A percentile compares a stretch with the other conserved stretches of the same genome.
These are phyloP conservation scores for Saccostrea cuccullata DNA, from an alignment of 1,140 invertebrate genomes.

Conservation along the genomic window DNA sequence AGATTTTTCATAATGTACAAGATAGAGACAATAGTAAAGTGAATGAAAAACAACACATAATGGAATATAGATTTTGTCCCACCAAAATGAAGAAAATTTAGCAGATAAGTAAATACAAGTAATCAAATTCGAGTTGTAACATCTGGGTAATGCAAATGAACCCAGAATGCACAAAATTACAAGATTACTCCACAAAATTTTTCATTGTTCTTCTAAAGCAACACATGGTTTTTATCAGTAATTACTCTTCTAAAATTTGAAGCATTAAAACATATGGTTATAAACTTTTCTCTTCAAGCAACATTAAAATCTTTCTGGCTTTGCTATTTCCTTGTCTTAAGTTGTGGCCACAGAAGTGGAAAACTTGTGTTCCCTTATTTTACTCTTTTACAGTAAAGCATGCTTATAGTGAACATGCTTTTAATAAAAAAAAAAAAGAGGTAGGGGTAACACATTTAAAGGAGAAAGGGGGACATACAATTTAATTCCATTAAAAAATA, in stretches of 20 bases:
- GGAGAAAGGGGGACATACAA: neutral
- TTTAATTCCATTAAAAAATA: no score
- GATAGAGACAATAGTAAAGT: constrained; percentile 5
- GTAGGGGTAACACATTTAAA: neutral
- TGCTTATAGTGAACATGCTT: no score
- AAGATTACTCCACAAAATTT: constrained; percentile 22
- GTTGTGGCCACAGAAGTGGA: neutral
- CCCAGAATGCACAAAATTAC: constrained; percentile 17
- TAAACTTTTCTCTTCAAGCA: constrained; percentile 29
- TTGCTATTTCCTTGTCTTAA: neutral
- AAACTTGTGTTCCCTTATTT: neutral
- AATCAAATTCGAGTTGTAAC: constrained; percentile 29
- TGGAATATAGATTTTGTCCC: constrained; percentile 16
- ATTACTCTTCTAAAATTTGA: constrained; percentile 13
- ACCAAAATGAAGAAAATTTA: neutral
- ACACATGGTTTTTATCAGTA: constrained; percentile 9
- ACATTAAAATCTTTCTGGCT: constrained; percentile 16
- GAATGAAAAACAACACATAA: neutral
- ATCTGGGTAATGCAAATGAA: neutral
- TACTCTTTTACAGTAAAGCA: neutral
- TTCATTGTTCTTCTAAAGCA: constrained; percentile 22
- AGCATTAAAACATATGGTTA: constrained; percentile 27
- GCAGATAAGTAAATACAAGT: neutral
- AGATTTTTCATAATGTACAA: neutral
- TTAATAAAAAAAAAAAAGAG: neutral